These are phyloP conservation scores for Tetheella fluctuosa DNA, from an alignment of 2,888 invertebrate species.

Conservation along the genomic window DNA sequence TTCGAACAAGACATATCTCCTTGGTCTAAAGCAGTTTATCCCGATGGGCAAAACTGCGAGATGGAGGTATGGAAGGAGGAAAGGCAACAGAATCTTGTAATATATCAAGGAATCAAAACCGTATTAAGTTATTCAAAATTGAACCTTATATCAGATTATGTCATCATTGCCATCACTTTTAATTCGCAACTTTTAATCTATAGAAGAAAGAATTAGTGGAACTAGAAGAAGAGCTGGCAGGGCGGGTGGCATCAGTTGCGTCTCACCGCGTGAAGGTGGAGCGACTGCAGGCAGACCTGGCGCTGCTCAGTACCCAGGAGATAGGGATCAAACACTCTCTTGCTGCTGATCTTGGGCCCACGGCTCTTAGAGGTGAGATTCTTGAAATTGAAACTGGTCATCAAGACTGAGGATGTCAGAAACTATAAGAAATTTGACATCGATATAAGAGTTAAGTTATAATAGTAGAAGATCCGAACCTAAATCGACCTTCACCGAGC, in stretches of 20 bases:
- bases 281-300: conserved; percentile 87
- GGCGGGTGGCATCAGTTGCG: conserved; percentile 85
- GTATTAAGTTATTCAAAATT: too few relatives aligned
- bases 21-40: too few relatives aligned
- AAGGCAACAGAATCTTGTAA: too few relatives aligned
- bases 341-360: conserved; percentile 55
- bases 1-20: too few relatives aligned
- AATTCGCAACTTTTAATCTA: not conserved
- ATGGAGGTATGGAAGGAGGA: too few relatives aligned
- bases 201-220: conserved; percentile 89
- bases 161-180: not conserved
- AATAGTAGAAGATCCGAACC: too few relatives aligned
- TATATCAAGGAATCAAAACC: too few relatives aligned
- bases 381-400: not conserved
- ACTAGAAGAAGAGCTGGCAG: conserved; percentile 87
- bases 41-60: too few relatives aligned
- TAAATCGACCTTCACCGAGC: too few relatives aligned
- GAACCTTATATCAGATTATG: not conserved
- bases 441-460: too few relatives aligned
- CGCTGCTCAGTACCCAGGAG: conserved; percentile 87
- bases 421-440: too few relatives aligned
- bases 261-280: conserved; percentile 87
- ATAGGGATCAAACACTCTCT: conserved; percentile 74
- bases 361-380: conserved; percentile 51
- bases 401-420: too few relatives aligned